A percentile compares a stretch with the other conserved stretches of the same genome.
Conservation (phyloP, 2,888 invertebrate genomes). For the Diabrotica balteata region DNA sequence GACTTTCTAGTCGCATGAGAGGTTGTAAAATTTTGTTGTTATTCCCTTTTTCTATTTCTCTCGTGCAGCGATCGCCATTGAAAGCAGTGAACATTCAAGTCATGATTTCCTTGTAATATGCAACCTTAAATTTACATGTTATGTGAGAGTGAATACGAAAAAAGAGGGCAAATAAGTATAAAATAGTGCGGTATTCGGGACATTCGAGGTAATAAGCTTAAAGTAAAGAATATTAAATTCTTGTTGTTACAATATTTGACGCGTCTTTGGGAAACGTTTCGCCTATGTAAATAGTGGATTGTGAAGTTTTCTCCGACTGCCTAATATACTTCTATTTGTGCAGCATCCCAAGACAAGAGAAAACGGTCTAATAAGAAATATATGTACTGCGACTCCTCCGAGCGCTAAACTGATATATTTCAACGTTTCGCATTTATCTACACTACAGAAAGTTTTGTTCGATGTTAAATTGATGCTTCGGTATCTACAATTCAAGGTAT, state of each 20-base stretch:
- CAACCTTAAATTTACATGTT: conserved; percentile 49
- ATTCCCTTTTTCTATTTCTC: conserved; percentile 17
- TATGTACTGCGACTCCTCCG: neutral
- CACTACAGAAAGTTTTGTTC: too few species aligned
- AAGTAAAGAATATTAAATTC: conserved; percentile 35
- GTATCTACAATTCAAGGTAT: too few species aligned
- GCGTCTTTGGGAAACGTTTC: conserved; percentile 25
- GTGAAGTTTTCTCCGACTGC: conserved; percentile 18
- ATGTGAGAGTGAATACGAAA: conserved; percentile 31
- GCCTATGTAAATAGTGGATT: conserved; percentile 27
- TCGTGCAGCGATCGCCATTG: conserved; percentile 16
- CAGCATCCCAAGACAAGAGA: conserved; percentile 17
- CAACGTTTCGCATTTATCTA: neutral
- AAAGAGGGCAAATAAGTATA: conserved; percentile 31
- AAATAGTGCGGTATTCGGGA: conserved; percentile 32
- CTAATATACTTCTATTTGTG: conserved; percentile 24
- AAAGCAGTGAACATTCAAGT: conserved; percentile 24
- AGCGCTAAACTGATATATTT: neutral
- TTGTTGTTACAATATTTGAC: conserved; percentile 34
- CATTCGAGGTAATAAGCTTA: conserved; percentile 33
- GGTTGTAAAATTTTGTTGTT: conserved; percentile 9
- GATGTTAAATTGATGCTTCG: too few species aligned
- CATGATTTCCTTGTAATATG: conserved; percentile 56
- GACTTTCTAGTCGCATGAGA: neutral
- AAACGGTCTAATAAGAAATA: conserved; percentile 10